phyloP scores from a whole-genome alignment of 92 coral and sea anemone genomes.

The Palythoa grandis region DNA sequence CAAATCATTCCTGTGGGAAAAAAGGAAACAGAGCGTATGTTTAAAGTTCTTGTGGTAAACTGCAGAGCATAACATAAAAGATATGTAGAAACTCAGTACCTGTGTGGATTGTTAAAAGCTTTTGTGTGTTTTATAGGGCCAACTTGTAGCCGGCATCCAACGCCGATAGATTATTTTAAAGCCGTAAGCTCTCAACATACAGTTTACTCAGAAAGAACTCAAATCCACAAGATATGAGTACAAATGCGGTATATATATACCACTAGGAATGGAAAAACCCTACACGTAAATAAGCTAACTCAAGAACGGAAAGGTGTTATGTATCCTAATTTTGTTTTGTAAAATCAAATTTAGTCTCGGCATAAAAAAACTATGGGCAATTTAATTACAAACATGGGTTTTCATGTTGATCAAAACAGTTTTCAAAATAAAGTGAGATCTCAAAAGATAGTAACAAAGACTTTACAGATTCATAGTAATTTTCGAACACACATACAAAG shows the following conservation, averaged over 20 bases:
- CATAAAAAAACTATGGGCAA: background rate
- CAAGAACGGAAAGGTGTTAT: background rate
- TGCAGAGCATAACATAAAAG: background rate
- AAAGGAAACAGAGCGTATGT: conserved; percentile 35
- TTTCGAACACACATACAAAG: background rate
- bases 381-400: background rate
- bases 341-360: background rate
- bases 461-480: conserved; percentile 3
- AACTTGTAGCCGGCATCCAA: no score
- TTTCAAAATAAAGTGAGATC: background rate
- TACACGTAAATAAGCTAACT: conserved; percentile 8
- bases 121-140: background rate
- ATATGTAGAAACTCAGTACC: background rate
- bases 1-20: conserved; percentile 42
- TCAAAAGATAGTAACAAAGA: background rate
- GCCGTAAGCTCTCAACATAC: no score
- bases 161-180: background rate
- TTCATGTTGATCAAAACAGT: conserved; percentile 17
- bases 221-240: no score
- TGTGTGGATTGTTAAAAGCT: background rate
- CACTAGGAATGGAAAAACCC: conserved; percentile 16
- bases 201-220: no score
- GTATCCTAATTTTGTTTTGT: background rate
- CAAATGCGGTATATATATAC: background rate
- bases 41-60: conserved; percentile 7